These are phyloP conservation scores for Ctenosaura bakeri DNA, from an alignment of 2,797 vertebrate genomes.

Conservation along the genomic window DNA sequence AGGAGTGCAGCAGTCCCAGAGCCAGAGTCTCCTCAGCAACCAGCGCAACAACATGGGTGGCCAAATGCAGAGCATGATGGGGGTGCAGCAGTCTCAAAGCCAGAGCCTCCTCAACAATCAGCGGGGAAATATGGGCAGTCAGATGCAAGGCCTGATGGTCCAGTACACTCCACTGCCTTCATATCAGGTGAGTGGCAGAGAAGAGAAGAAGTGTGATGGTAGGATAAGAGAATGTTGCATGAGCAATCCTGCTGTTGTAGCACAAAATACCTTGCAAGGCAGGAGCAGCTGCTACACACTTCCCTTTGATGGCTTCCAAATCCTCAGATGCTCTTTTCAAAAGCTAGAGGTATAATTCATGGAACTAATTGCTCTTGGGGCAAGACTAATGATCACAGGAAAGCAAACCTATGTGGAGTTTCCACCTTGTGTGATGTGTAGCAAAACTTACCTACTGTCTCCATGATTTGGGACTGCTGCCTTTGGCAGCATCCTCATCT, in stretches of 20 bases:
- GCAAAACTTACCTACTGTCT: background rate
- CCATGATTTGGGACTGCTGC: background rate
- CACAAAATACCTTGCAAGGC: background rate
- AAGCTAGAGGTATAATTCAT: background rate
- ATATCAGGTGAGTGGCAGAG: conserved; percentile 88
- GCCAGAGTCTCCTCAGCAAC: conserved; percentile 88
- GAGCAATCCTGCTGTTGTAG: background rate
- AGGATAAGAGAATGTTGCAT: background rate
- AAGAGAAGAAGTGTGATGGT: background rate
- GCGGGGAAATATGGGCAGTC: conserved; percentile 87
- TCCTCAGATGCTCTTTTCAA: background rate
- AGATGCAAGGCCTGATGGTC: conserved; percentile 97
- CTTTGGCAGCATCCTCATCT: background rate
- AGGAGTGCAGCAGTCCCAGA: conserved; percentile 94
- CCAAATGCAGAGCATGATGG: conserved; percentile 94
- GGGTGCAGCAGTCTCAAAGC: conserved; percentile 91
- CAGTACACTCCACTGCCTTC: conserved; percentile 97
- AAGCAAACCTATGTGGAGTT: background rate
- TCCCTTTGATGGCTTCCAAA: background rate
- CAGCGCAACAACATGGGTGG: conserved; percentile 89
- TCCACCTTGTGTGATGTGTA: background rate
- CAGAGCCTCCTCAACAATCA: conserved; percentile 88
- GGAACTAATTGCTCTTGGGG: background rate
- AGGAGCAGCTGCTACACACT: background rate
- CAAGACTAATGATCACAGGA: background rate